Evolutionary conservation across 2,888 invertebrate species (phyloP).

Genomic region (Sinelater perroti): DNA sequence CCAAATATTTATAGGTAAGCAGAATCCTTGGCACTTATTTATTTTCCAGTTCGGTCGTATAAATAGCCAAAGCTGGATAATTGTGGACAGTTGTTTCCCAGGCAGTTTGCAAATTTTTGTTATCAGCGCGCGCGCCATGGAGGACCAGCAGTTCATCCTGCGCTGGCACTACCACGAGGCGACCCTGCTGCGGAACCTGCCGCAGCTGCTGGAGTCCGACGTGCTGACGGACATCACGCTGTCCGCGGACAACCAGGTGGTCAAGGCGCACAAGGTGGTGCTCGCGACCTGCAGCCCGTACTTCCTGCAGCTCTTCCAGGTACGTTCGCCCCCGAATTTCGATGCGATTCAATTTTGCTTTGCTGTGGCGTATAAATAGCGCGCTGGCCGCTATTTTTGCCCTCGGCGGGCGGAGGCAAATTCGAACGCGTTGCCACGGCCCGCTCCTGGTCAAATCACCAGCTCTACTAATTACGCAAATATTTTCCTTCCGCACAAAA

Average conservation of each 20-base stretch:
- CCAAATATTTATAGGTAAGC: conserved; percentile 48
- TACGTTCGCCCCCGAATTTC: conserved; percentile 64
- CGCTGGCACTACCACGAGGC: conserved; percentile 59
- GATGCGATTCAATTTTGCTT: conserved; percentile 49
- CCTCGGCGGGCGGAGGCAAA: no score
- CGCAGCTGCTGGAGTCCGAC: conserved; percentile 80
- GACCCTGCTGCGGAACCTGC: conserved; percentile 75
- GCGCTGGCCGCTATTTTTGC: no score
- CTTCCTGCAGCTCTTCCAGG: conserved; percentile 88
- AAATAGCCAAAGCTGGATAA: conserved; percentile 60
- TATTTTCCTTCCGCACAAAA: no score
- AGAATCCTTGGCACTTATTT: conserved; percentile 59
- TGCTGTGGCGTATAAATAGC: conserved; percentile 24
- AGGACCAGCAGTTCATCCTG: conserved; percentile 55
- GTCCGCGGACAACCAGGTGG: conserved; percentile 83
- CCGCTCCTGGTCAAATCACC: no score
- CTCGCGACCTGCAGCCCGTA: conserved; percentile 91
- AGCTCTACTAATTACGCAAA: no score
- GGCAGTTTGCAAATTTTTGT: conserved; percentile 51
- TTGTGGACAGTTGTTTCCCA: conserved; percentile 49
- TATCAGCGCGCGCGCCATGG: conserved; percentile 30
- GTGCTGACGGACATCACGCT: conserved; percentile 87
- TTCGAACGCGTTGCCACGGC: no score
- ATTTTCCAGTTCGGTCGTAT: conserved; percentile 57
- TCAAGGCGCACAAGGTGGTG: conserved; percentile 86